phyloP scores from a whole-genome alignment of 2,888 invertebrate species.

The Ashinkailepas kermadecensis region DNA sequence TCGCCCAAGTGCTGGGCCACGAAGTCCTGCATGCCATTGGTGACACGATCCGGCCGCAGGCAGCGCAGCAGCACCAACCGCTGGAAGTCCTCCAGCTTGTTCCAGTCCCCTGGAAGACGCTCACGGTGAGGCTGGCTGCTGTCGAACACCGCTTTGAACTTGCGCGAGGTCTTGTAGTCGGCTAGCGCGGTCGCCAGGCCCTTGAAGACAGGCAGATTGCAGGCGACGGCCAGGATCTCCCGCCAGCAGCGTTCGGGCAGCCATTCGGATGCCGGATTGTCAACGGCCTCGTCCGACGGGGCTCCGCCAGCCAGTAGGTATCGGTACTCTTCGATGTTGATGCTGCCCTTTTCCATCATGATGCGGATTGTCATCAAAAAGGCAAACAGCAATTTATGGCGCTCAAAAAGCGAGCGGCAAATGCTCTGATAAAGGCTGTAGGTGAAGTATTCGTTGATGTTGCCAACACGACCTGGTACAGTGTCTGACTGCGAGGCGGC shows the following conservation, averaged over 20 bases:
- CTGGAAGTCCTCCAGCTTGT: slow-evolving; percentile 58
- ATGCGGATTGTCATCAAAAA: slow-evolving; percentile 72
- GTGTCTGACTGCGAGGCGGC: slow-evolving; percentile 50
- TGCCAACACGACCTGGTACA: slow-evolving; percentile 61
- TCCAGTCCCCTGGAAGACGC: slow-evolving; percentile 55
- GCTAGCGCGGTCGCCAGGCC: neutral
- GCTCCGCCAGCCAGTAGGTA: slow-evolving; percentile 54
- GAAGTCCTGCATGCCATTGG: slow-evolving; percentile 44
- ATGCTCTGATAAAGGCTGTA: slow-evolving; percentile 84
- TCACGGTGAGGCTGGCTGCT: slow-evolving; percentile 62
- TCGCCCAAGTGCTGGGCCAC: slow-evolving; percentile 68
- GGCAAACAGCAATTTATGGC: slow-evolving; percentile 88
- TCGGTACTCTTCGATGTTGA: slow-evolving; percentile 36
- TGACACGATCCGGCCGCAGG: slow-evolving; percentile 77
- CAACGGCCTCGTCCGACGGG: slow-evolving; percentile 56
- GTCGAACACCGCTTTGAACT: slow-evolving; percentile 70
- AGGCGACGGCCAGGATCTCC: slow-evolving; percentile 56
- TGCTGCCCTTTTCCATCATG: slow-evolving; percentile 27
- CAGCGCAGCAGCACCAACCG: slow-evolving; percentile 69
- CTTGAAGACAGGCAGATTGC: neutral
- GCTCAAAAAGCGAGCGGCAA: slow-evolving; percentile 87
- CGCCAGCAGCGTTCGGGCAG: slow-evolving; percentile 70
- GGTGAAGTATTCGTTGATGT: slow-evolving; percentile 73
- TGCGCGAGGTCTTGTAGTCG: slow-evolving; percentile 35
- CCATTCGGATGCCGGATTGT: slow-evolving; percentile 62